phyloP scores from a whole-genome alignment of 2,797 vertebrate genomes.

The Parotocinclus haroldoi region DNA sequence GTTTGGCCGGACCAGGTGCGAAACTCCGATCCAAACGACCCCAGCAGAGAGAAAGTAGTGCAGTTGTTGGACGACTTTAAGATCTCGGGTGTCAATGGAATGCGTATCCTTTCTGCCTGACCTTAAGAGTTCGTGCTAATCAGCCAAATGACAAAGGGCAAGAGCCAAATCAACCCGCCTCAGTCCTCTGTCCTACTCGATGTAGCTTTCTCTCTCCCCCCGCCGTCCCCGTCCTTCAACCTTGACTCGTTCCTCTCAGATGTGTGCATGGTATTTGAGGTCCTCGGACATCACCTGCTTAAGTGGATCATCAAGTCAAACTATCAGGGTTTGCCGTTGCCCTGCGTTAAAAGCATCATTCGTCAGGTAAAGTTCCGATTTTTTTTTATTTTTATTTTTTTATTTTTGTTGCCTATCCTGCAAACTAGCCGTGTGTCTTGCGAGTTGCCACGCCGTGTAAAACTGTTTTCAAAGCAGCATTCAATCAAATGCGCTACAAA shows the following conservation, averaged over 20 bases:
- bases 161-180: background rate
- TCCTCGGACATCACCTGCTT: conserved; percentile 92
- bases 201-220: background rate
- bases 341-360: conserved; percentile 94
- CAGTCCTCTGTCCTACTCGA: conserved; percentile 1
- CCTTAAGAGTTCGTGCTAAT: no score
- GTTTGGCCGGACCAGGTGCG: conserved; percentile 75
- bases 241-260: conserved; percentile 79
- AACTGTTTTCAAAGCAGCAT: no score
- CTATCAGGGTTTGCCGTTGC: conserved; percentile 90
- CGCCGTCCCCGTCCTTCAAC: conserved; percentile 30
- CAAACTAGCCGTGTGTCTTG: no score
- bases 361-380: conserved; percentile 84
- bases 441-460: no score
- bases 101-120: conserved; percentile 89
- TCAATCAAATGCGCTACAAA: no score
- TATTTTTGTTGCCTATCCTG: background rate
- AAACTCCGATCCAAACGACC: conserved; percentile 86
- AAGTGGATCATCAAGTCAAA: conserved; percentile 99
- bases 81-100: conserved; percentile 93
- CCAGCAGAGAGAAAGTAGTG: conserved; percentile 89
- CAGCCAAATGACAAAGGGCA: no score
- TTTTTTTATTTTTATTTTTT: no score
- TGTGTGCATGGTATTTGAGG: conserved; percentile 98
- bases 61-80: conserved; percentile 97